phyloP scores from a whole-genome alignment of 2,888 invertebrate genomes.

The Sphaerophoria taeniata region DNA sequence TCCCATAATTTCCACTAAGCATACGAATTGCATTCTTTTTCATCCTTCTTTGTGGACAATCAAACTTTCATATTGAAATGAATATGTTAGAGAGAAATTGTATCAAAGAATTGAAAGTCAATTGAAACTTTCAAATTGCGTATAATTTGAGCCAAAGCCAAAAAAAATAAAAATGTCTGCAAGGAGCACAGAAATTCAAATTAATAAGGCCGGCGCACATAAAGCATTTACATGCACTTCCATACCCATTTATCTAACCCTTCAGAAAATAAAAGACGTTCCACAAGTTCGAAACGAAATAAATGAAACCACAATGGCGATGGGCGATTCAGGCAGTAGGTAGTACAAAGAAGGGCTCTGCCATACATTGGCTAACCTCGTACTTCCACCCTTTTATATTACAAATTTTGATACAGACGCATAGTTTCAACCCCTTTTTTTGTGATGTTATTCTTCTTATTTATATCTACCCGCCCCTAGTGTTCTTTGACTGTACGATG shows the following conservation, averaged over 20 bases:
- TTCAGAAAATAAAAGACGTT: constrained; percentile 23
- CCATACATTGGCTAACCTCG: constrained; percentile 57
- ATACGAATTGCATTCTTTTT: constrained; percentile 49
- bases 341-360: constrained; percentile 42
- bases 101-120: constrained; percentile 66
- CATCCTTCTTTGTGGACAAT: constrained; percentile 22
- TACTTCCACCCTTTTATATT: constrained; percentile 56
- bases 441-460: constrained; percentile 21
- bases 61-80: constrained; percentile 1
- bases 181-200: constrained; percentile 55
- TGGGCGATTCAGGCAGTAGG: not conserved
- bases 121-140: constrained; percentile 59
- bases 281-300: constrained; percentile 16
- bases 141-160: constrained; percentile 60
- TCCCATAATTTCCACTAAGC: constrained; percentile 23
- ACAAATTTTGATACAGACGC: constrained; percentile 26
- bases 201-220: constrained; percentile 36
- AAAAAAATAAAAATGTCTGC: constrained; percentile 33
- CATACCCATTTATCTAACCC: constrained; percentile 26
- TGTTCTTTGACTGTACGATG: constrained; percentile 41
- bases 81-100: constrained; percentile 44
- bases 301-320: constrained; percentile 61
- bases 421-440: constrained; percentile 68
- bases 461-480: constrained; percentile 50
- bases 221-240: constrained; percentile 45